phyloP scores from a whole-genome alignment of 2,113 vertebrate genomes.

The Tragelaphus scriptus region DNA sequence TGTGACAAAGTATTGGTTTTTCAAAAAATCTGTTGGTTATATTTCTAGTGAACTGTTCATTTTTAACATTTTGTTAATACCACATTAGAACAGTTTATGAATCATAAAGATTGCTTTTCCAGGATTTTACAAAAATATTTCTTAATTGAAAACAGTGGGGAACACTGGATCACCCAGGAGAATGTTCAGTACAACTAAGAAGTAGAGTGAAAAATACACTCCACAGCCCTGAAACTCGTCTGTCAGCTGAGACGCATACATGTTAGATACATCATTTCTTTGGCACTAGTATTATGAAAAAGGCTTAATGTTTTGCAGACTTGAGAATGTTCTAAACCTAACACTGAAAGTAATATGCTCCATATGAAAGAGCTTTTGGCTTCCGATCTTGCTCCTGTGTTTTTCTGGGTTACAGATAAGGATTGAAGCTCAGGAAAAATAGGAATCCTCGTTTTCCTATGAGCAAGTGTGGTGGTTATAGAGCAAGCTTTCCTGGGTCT shows the following conservation, averaged over 20 bases:
- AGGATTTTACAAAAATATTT: background rate
- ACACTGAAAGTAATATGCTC: background rate
- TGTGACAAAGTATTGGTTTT: background rate
- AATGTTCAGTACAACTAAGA: background rate
- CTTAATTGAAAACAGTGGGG: background rate
- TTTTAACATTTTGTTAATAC: background rate
- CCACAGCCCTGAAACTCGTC: background rate
- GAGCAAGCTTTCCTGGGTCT: background rate
- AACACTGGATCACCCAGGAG: background rate
- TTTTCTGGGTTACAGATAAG: background rate
- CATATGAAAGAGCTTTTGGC: background rate
- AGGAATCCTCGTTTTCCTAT: background rate
- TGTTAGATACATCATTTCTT: background rate
- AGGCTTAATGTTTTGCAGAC: background rate
- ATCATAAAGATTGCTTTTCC: background rate
- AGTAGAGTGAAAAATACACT: background rate
- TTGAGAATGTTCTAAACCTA: background rate
- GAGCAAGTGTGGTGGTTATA: background rate
- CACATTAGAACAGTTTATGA: background rate
- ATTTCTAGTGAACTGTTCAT: background rate
- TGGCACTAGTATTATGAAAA: background rate
- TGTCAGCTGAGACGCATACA: background rate
- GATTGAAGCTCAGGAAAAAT: background rate
- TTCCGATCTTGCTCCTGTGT: background rate
- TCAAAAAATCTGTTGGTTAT: background rate